Evolutionary conservation across 2,113 vertebrate species (phyloP).

Genomic region (Mirounga angustirostris): DNA sequence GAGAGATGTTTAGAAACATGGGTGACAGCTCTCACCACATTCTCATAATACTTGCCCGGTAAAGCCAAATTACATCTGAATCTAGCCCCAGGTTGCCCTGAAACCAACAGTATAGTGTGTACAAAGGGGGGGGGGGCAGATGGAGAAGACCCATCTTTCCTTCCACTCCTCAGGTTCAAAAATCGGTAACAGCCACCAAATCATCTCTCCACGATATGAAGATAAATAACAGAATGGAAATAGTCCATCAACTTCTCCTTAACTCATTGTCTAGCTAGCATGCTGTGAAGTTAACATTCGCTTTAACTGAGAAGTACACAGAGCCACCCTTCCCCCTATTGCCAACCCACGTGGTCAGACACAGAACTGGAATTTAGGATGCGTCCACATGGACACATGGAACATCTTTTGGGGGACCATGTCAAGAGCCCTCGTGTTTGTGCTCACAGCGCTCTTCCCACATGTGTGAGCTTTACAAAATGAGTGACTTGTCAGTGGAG

Average conservation of each 20-base stretch:
- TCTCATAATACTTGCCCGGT: background rate
- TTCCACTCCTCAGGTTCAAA: background rate
- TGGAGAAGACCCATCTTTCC: background rate
- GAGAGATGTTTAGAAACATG: background rate
- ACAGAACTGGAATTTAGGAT: background rate
- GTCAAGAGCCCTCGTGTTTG: background rate
- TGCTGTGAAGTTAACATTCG: background rate
- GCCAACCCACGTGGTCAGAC: background rate
- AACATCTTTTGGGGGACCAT: background rate
- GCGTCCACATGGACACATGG: accelerated
- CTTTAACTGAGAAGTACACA: background rate
- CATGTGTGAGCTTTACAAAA: background rate
- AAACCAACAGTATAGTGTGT: background rate
- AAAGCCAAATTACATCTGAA: background rate
- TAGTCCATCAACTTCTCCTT: background rate
- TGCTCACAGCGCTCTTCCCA: background rate
- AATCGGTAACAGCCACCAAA: background rate
- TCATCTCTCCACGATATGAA: background rate
- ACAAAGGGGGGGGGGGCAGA: background rate
- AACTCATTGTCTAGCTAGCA: background rate
- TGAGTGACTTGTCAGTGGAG: background rate
- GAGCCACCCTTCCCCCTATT: background rate
- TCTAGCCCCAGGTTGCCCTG: background rate
- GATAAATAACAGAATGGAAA: background rate
- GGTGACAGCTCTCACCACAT: background rate